Evolutionary conservation across 1,140 invertebrate genomes (phyloP), one percentile per base, ranked within the genome.

Genomic region (Dendroctonus valens): DNA sequence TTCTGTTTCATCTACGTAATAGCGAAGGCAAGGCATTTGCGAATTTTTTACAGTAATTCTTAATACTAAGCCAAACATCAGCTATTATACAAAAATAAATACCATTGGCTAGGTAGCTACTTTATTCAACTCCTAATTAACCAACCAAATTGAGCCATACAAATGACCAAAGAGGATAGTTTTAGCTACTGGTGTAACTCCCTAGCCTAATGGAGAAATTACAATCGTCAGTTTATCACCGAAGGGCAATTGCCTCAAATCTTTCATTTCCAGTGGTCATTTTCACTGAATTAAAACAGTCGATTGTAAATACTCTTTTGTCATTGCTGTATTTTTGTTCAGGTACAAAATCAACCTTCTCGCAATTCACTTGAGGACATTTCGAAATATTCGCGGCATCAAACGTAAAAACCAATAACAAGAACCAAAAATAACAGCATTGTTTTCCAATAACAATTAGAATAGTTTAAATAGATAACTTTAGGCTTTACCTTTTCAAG

Each of bases 11-110:
- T 26, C 26, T 26, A 26, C 26, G 26, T 1, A 26, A 26, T 26
- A 26, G 26, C 26, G 26, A 26, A 26, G 26, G 26, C 26, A 26
- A 26, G 26, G 26, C 26, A 26, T 26, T 26, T 26, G 26, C 26
- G 26, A 26, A 2, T 14, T 55, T 55, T 41, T 57, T 41, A 39
- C 41, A 41, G 41, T 14, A 39, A 41, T 12, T 57, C 54, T 57
- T 57, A 57, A 38, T 7, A 38, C 39, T 57, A 57, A 50, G 54
- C 54, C 54, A 57, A 57, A 57, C 9, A 7, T 9, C 41, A 8
- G 38, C 39, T 57, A 57, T 41, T 57, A 57, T 57, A 57, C 54
- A 57, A 57, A 57, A 57, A 57, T 57, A 57, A 41, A 57, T 57
- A 57, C 44, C 40, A 57, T 41, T 7, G 44, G n/a, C 11, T 54